Conservation (phyloP, 64 coral and sea anemone genomes). For the Pachyseris speciosa region DNA sequence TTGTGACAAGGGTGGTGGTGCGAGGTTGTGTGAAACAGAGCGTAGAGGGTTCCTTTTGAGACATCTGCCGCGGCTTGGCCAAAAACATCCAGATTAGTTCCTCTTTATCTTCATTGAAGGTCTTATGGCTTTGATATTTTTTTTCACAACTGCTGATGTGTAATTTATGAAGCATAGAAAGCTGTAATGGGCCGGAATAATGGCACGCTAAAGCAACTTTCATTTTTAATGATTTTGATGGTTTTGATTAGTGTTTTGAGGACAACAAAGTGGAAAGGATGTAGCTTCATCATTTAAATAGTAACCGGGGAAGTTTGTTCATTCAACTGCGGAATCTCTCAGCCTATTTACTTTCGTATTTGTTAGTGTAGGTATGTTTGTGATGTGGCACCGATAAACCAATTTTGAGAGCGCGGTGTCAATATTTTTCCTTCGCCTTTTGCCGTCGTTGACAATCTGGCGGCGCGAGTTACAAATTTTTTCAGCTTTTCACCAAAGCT, state of each 20-base stretch:
- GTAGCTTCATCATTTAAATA: conserved; percentile 74
- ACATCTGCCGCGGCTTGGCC: conserved; percentile 64
- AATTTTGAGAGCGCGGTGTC: conserved; percentile 41
- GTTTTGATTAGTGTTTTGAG: conserved; percentile 81
- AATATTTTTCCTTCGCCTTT: conserved; percentile 64
- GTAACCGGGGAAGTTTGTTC: conserved; percentile 62
- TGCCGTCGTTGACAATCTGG: conserved; percentile 42
- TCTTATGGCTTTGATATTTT: conserved; percentile 57
- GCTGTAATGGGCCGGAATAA: conserved; percentile 42
- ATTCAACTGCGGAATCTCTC: conserved; percentile 58
- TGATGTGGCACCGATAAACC: conserved; percentile 48
- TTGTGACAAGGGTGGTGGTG: conserved; percentile 70
- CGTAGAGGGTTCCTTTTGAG: conserved; percentile 50
- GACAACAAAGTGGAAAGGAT: conserved; percentile 84
- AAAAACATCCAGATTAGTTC: conserved; percentile 75
- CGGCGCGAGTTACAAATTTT: conserved; percentile 29
- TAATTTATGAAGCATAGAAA: conserved; percentile 43
- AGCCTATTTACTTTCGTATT: conserved; percentile 58
- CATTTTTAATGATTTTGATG: conserved; percentile 73
- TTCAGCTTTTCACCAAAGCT: conserved; percentile 25
- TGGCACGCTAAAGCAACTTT: conserved; percentile 56
- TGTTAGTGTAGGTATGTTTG: conserved; percentile 75
- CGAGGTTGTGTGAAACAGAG: conserved; percentile 63
- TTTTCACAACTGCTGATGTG: conserved; percentile 39
- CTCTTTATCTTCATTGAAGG: conserved; percentile 73